phyloP scores from a whole-genome alignment of 2,797 vertebrate species.

The Discoglossus pictus region DNA sequence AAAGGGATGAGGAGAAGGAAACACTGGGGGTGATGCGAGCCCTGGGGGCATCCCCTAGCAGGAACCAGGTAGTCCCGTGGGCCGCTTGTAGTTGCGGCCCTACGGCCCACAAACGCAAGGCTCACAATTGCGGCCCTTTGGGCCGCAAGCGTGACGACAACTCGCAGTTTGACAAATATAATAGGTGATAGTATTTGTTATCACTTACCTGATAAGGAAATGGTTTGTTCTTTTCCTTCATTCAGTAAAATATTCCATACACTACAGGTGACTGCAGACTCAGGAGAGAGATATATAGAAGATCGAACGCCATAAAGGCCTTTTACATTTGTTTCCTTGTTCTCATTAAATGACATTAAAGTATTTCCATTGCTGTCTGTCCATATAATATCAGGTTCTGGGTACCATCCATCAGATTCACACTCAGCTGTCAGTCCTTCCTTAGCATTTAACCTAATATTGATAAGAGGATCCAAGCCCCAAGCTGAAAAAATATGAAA shows the following conservation, averaged over 20 bases:
- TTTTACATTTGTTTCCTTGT: not conserved
- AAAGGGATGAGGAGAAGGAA: no score
- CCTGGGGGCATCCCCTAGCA: no score
- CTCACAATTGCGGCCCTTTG: no score
- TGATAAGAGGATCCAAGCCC: not conserved
- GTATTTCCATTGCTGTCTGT: not conserved
- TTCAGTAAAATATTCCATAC: not conserved
- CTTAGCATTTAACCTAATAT: not conserved
- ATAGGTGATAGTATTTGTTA: no score
- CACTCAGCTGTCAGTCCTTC: not conserved
- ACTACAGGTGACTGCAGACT: not conserved
- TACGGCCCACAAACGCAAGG: no score
- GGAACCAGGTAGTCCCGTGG: no score
- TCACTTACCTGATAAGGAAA: not conserved
- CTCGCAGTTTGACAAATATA: no score
- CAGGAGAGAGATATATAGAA: not conserved
- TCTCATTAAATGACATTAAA: not conserved
- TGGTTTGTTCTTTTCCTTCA: not conserved
- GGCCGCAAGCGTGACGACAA: no score
- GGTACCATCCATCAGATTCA: constrained; percentile 5
- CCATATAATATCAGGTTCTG: not conserved
- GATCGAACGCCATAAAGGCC: not conserved
- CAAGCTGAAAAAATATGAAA: not conserved
- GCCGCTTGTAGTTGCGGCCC: no score
- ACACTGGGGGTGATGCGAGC: no score